phyloP scores from a whole-genome alignment of 2,113 vertebrate genomes.

The Erythrolamprus reginae region DNA sequence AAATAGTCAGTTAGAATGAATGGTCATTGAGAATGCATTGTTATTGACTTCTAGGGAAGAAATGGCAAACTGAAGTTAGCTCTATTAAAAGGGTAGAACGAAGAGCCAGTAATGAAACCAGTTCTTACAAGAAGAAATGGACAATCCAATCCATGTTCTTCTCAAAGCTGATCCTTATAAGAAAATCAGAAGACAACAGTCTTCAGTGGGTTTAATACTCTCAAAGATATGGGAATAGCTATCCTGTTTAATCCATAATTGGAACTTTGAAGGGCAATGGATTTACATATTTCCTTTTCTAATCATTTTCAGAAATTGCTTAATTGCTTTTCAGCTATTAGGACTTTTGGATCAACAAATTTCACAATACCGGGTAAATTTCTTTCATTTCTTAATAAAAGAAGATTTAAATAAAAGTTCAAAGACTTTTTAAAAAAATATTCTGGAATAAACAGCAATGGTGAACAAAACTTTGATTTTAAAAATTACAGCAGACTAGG shows the following conservation, averaged over 20 bases:
- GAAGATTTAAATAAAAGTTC: neutral
- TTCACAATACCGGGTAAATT: neutral
- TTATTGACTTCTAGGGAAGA: neutral
- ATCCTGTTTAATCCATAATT: neutral
- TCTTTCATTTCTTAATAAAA: neutral
- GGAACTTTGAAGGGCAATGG: neutral
- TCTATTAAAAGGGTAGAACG: neutral
- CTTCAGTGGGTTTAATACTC: neutral
- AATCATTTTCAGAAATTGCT: neutral
- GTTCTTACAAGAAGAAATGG: neutral
- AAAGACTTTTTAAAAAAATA: neutral
- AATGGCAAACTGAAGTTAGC: neutral
- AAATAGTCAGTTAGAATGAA: too few relatives aligned
- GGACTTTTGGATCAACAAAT: neutral
- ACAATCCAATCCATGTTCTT: neutral
- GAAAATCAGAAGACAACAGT: neutral
- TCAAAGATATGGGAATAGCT: neutral
- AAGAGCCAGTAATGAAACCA: constrained; percentile 1
- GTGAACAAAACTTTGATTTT: neutral
- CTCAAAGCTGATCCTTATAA: neutral
- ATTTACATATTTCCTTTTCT: neutral
- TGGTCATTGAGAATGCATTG: neutral
- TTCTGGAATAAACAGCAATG: neutral
- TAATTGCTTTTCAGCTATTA: neutral
- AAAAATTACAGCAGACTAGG: neutral